Base-by-base conservation (phyloP, 1,140 invertebrate genomes). In the Drosophila prosaltans region DNA sequence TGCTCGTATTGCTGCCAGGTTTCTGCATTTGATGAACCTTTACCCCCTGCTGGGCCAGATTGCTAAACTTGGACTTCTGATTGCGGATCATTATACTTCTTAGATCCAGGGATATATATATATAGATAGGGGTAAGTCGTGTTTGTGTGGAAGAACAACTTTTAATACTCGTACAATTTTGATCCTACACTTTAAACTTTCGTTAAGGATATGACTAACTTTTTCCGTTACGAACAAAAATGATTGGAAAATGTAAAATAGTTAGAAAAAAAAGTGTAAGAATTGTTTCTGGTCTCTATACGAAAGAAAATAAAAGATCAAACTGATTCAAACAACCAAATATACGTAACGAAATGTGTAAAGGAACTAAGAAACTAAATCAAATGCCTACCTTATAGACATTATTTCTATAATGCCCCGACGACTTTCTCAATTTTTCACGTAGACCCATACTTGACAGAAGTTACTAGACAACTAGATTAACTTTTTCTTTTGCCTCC, bases 371-470 rank as follows among this genome's bases (percentile, higher is more conserved):
- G 61, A 65, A 16, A 16, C 2, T 9, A 11, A 39, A 1, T 2
- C 1, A 36, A 28, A 59, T 3, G 62, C 62, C 41, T 66, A 32
- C 72, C 65, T 6, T 30, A 9, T 40, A 1, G 2, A 0, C 1
- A 7, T 24, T 51, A 10, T 6, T 36, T 3, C 1, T 36, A 36
- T 36, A 36, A 36, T 24, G 11, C n/a, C 21, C 16, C 21, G 43
- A 45, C 7, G 3, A 61, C 7, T 40, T 74, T 45, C 24, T 36
- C 1, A 69, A 43, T 21, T 76, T 76, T 69, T 76, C 73, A 40
- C 69, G 73, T 43, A 76, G 26, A 6, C 74, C 65, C 74, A 76
- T 76, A 8, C 9, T 26, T 26, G 51, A 30, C 32, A 76, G 7
- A 24, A 8, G 30, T n/a, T n/a, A 16, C 8, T 0, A 32, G 7